Evolutionary conservation across 2,797 vertebrate species (phyloP).

Genomic region (Naso thynnoides): DNA sequence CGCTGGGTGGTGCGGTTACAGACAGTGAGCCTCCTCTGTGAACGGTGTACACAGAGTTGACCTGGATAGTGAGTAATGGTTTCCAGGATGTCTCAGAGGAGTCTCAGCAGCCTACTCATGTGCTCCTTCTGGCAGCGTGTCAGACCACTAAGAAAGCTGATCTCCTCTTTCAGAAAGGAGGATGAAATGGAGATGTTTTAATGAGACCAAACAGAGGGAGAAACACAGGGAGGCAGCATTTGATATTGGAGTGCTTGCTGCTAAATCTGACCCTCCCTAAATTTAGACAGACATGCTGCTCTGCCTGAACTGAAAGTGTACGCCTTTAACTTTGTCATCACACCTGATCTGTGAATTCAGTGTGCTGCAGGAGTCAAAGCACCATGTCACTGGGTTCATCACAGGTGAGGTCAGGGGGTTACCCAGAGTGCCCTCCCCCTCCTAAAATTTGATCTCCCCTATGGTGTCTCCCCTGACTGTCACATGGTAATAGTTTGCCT

Average conservation of each 20-base stretch:
- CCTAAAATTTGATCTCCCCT: not conserved
- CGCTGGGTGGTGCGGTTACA: slow-evolving; percentile 21
- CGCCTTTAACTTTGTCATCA: not conserved
- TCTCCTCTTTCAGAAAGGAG: slow-evolving; percentile 41
- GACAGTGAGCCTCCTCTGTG: slow-evolving; percentile 35
- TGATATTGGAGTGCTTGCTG: slow-evolving; percentile 4
- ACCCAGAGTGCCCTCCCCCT: not conserved
- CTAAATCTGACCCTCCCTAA: slow-evolving; percentile 14
- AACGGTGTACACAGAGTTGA: slow-evolving; percentile 61
- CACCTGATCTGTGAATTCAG: not conserved
- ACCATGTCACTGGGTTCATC: slow-evolving; percentile 10
- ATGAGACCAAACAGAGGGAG: slow-evolving; percentile 47
- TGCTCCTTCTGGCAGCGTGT: slow-evolving; percentile 67
- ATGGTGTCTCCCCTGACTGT: not conserved
- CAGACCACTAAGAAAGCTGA: slow-evolving; percentile 56
- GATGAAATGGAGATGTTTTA: slow-evolving; percentile 49
- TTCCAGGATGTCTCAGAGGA: slow-evolving; percentile 67
- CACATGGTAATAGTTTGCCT: not conserved
- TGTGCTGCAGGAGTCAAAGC: not conserved
- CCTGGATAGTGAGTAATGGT: slow-evolving; percentile 67
- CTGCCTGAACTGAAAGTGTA: not conserved
- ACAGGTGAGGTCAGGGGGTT: not conserved
- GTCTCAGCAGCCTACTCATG: slow-evolving; percentile 51
- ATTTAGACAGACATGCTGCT: slow-evolving; percentile 5
- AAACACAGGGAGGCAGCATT: slow-evolving; percentile 17